These are phyloP conservation scores for Drosophila macrospina DNA, from an alignment of 2,888 invertebrate genomes.

Conservation along the genomic window DNA sequence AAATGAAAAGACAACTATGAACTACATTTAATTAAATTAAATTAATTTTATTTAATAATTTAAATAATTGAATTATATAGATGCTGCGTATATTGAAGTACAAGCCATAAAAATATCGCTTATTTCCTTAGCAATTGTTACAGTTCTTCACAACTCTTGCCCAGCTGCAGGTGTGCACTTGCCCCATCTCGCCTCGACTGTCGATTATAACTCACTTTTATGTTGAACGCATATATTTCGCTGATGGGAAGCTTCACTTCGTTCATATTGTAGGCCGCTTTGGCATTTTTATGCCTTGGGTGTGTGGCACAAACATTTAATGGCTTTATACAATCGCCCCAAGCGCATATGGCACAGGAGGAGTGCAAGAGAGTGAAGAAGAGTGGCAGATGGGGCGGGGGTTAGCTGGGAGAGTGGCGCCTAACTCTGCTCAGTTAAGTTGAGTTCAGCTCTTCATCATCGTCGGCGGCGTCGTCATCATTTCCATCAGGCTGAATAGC, in stretches of 20 bases:
- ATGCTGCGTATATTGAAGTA: too few relatives aligned
- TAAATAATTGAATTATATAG: neutral
- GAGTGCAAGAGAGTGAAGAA: too few relatives aligned
- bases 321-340: constrained; percentile 58
- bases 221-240: constrained; percentile 38
- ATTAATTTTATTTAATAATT: neutral
- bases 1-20: too few relatives aligned
- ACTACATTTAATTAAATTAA: too few relatives aligned
- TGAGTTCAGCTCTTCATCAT: constrained; percentile 59
- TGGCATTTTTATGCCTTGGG: constrained; percentile 52
- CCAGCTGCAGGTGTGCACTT: constrained; percentile 21
- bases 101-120: neutral
- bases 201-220: constrained; percentile 54
- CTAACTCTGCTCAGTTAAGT: constrained; percentile 49
- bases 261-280: constrained; percentile 31
- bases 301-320: constrained; percentile 69
- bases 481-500: constrained; percentile 76
- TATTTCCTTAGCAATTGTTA: constrained; percentile 4
- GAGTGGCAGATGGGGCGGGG: neutral
- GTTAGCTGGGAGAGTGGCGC: constrained; percentile 12
- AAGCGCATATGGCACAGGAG: constrained; percentile 13
- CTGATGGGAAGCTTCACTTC: constrained; percentile 22
- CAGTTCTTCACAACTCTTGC: neutral
- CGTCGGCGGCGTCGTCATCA: constrained; percentile 62
- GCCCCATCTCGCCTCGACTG: constrained; percentile 23